Evolutionary conservation across 2,113 vertebrate species (phyloP).

Genomic region (Jacana jacana): DNA sequence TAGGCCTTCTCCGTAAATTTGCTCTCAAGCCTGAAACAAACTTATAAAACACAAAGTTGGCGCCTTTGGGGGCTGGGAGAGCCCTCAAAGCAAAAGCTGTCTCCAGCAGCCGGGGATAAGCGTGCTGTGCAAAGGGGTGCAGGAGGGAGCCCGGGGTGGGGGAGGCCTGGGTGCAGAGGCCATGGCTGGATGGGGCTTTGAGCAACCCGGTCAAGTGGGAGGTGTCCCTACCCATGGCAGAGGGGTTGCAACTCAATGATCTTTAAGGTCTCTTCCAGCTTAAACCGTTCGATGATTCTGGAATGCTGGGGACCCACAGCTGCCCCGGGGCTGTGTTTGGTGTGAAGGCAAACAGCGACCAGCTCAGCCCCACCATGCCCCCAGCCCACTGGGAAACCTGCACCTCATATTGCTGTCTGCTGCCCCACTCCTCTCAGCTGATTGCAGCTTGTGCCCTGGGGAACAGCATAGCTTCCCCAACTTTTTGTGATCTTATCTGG

Average conservation of each 20-base stretch:
- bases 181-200: neutral
- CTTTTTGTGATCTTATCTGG: constrained; percentile 13
- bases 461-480: neutral
- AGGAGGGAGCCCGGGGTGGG: neutral
- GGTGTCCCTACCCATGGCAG: neutral
- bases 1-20: neutral
- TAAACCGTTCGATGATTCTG: neutral
- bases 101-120: rapidly evolving
- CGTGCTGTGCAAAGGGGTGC: neutral
- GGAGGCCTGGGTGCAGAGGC: neutral
- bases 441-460: neutral
- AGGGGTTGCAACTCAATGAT: neutral
- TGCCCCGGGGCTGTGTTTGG: neutral
- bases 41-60: neutral
- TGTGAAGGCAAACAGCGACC: rapidly evolving
- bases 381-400: neutral
- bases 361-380: rapidly evolving
- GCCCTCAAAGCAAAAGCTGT: neutral
- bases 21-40: neutral
- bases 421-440: neutral
- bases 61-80: neutral
- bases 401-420: neutral
- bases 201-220: neutral
- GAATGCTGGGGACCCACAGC: neutral
- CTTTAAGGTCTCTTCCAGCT: neutral